Base-by-base conservation (phyloP, 2,113 vertebrate genomes). In the Psilopogon haemacephalus region DNA sequence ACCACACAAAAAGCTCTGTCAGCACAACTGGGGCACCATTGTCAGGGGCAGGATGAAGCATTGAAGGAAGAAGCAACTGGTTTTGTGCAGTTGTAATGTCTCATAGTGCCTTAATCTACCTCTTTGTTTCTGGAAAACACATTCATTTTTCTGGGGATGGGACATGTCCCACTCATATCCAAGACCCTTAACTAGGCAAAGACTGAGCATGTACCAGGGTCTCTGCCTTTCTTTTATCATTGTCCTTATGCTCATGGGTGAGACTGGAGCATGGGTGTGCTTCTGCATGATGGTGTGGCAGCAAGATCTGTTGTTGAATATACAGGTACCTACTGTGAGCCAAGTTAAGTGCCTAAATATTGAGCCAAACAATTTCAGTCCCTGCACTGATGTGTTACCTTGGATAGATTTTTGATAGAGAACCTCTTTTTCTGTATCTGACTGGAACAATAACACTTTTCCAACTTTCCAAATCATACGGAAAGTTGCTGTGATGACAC, bases 1-100 rank as follows among this genome's bases (percentile, higher is more conserved):
- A 72, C 78, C 84, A 89, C 91, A 79, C 71, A 79, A 87, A 68
- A 54, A 85, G 59, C 54, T 82, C 35, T 62, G 32, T 65, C 67
- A 54, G 67, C 48, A 64, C 56, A 84, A 37, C n/a, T 65, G 20
- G 38, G 58, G 24, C 55, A 84, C 38, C 28, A 21, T 89, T 65
- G 50, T 37, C 55, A 44, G 55, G 35, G 30, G 28, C 35, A 87
- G 67, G 32, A 72, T 35, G 64, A 81, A 72, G 59, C 4, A 6
- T 30, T 18, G 3, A 30, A 78, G 11, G n/a, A 78, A 75, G 78
- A 90, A 79, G 40, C 10, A 94, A 44, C 6, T 62, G 59, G 21
- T 2, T 86, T 68, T 42, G 24, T n/a, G 42, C 9, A n/a, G 35
- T 37, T 27, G 13, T 32, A 50, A 55, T 1, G 1, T 60, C 21